phyloP scores from a whole-genome alignment of 2,113 vertebrate species.

The rabbit (Oryctolagus cuniculus) region mOryCun1.1 NC_091439.1:23030501-23031000 shows the following conservation, averaged over 20 bases:
- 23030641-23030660: no score
- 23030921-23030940: conserved; percentile 73
- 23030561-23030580: no score
- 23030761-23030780: conserved; percentile 8
- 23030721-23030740: background rate
- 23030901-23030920: conserved; percentile 69
- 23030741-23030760: background rate
- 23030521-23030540: no score
- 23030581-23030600: no score
- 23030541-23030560: no score
- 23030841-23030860: conserved; percentile 80
- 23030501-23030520: background rate
- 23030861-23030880: conserved; percentile 71
- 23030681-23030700: no score
- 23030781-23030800: background rate
- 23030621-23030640: no score
- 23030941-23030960: conserved; percentile 50
- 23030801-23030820: conserved; percentile 60
- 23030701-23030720: no score
- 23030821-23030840: conserved; percentile 68
- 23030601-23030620: no score
- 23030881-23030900: conserved; percentile 42
- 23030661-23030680: no score
- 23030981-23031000: conserved; percentile 75
- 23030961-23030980: conserved; percentile 69